Evolutionary conservation across 2,797 vertebrate species (phyloP).

Genomic region (Sebastes iracundus): DNA sequence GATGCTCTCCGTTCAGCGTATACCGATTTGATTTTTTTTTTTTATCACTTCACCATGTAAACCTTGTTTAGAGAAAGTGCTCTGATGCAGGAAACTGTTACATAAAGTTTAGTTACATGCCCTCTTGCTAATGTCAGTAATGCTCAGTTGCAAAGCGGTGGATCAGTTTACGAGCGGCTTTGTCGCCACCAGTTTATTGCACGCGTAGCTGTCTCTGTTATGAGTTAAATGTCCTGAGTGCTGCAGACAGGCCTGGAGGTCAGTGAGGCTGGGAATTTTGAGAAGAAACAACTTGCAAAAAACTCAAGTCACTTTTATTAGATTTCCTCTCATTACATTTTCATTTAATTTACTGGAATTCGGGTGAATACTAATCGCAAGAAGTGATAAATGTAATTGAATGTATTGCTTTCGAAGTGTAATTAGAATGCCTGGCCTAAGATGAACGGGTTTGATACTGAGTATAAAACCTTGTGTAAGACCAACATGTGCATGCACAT

Average conservation of each 20-base stretch:
- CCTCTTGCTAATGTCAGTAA: constrained; percentile 25
- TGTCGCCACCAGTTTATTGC: constrained; percentile 43
- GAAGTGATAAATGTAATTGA: constrained; percentile 38
- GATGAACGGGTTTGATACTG: constrained; percentile 20
- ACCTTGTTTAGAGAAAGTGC: neutral
- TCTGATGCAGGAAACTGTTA: neutral
- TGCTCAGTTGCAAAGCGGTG: constrained; percentile 12
- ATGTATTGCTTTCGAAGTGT: constrained; percentile 45
- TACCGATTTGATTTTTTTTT: neutral
- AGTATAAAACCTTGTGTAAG: neutral
- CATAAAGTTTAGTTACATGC: constrained; percentile 33
- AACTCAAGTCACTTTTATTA: constrained; percentile 41
- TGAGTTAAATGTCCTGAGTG: constrained; percentile 41
- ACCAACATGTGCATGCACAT: neutral
- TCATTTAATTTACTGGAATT: constrained; percentile 20
- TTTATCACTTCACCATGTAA: constrained; percentile 20
- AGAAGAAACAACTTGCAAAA: constrained; percentile 35
- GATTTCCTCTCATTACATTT: constrained; percentile 39
- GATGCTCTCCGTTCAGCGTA: constrained; percentile 28
- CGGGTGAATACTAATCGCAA: constrained; percentile 32
- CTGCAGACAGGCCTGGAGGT: constrained; percentile 48
- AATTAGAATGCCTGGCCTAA: constrained; percentile 36
- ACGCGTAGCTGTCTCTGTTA: constrained; percentile 28
- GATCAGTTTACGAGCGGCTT: constrained; percentile 38
- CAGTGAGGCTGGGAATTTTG: constrained; percentile 37